Conservation (phyloP, 1,140 invertebrate species). For the Temnothorax curvispinosus region DNA sequence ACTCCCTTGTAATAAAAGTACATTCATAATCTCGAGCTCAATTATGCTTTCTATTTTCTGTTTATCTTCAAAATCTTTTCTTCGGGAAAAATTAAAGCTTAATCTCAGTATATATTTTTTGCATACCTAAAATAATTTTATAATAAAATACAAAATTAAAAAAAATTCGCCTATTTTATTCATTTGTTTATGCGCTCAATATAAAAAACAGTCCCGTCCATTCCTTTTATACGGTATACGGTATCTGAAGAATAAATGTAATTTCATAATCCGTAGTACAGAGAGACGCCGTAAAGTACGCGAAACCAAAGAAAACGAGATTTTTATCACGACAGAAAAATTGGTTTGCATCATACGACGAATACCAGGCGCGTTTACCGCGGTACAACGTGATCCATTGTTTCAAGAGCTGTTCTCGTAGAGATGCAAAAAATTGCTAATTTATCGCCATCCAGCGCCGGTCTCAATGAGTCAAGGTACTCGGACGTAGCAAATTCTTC, state of each 20-base stretch:
- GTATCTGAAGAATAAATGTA: not conserved
- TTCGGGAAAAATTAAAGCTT: not conserved
- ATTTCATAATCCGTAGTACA: not conserved
- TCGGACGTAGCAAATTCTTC: not conserved
- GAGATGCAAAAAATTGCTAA: constrained; percentile 64
- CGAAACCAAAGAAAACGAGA: not conserved
- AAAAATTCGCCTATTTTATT: not conserved
- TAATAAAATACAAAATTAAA: not conserved
- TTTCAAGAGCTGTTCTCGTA: constrained; percentile 51
- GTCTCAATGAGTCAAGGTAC: constrained; percentile 57
- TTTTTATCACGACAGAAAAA: constrained; percentile 27
- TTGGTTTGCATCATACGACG: constrained; percentile 8
- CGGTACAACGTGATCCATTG: constrained; percentile 57
- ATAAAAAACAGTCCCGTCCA: not conserved
- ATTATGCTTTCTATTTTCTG: not conserved
- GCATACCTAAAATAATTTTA: not conserved
- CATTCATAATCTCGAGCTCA: not conserved
- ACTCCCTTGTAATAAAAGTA: not conserved
- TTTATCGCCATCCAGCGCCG: constrained; percentile 60
- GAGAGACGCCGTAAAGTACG: not conserved
- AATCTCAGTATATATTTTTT: not conserved
- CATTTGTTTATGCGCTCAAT: not conserved
- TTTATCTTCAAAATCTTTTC: not conserved
- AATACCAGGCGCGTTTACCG: not conserved
- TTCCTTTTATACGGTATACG: not conserved